A percentile compares a stretch with the other conserved stretches of the same genome.
Conservation (phyloP, 30 jellyfish, hydroid and myxozoan genomes). For the Sanderia malayensis region DNA sequence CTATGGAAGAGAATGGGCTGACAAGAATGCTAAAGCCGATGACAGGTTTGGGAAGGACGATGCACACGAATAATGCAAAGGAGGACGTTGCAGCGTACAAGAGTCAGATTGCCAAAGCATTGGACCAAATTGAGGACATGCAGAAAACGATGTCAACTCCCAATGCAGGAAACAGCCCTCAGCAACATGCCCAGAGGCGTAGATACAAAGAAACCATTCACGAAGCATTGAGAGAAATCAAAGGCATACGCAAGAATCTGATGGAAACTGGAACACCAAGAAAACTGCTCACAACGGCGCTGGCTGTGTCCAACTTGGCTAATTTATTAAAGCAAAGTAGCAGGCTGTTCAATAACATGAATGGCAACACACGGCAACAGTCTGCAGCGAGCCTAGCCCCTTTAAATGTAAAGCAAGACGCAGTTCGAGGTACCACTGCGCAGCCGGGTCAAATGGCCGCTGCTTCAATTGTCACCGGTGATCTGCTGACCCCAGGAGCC, state of each 20-base stretch:
- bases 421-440: no score
- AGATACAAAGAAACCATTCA: constrained; percentile 28
- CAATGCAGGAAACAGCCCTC: not conserved
- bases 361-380: constrained; percentile 15
- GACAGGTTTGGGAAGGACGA: not conserved
- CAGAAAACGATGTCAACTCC: not conserved
- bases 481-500: constrained; percentile 42
- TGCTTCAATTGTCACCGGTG: constrained; percentile 51
- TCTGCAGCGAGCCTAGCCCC: not conserved
- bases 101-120: not conserved
- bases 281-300: constrained; percentile 37
- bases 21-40: constrained; percentile 38
- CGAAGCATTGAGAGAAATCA: constrained; percentile 50
- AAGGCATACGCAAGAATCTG: constrained; percentile 40
- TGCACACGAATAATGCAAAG: not conserved
- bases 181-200: not conserved
- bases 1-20: constrained; percentile 31
- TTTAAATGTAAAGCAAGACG: not conserved
- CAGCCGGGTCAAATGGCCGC: constrained; percentile 28
- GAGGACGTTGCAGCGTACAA: not conserved
- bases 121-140: not conserved
- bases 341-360: constrained; percentile 24
- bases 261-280: constrained; percentile 45
- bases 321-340: constrained; percentile 51
- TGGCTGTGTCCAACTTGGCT: constrained; percentile 60